These are phyloP conservation scores for Heterocephalus glaber DNA, from an alignment of 2,113 vertebrate genomes.

Conservation along the genomic window DNA sequence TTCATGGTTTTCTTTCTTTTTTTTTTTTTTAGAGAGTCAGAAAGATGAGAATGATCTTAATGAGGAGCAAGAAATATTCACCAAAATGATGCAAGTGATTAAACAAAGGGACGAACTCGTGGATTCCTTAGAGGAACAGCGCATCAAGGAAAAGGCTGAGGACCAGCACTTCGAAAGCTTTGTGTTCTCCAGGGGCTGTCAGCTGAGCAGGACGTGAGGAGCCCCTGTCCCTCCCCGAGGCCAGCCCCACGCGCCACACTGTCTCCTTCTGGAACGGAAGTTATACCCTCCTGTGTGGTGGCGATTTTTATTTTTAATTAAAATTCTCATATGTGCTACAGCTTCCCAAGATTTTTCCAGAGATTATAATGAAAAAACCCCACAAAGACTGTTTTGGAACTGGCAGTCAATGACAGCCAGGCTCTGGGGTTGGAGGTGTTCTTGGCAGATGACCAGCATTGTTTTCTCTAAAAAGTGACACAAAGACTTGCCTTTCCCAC, in stretches of 20 bases:
- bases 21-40: conserved; percentile 85
- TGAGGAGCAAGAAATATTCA: conserved; percentile 87
- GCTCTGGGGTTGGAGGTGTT: background rate
- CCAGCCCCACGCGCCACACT: background rate
- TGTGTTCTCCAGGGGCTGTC: conserved; percentile 86
- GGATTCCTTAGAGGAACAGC: conserved; percentile 90
- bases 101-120: conserved; percentile 91
- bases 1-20: background rate
- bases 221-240: background rate
- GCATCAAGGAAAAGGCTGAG: conserved; percentile 89
- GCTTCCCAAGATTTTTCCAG: conserved; percentile 35
- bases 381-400: conserved; percentile 7
- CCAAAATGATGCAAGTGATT: conserved; percentile 91
- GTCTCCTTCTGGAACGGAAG: background rate
- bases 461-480: conserved; percentile 42
- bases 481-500: background rate
- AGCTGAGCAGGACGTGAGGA: conserved; percentile 86
- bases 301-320: background rate
- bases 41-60: conserved; percentile 87
- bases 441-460: conserved; percentile 32
- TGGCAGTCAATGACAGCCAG: background rate
- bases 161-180: conserved; percentile 89
- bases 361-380: conserved; percentile 22
- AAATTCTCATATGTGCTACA: background rate
- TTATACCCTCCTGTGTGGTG: background rate